These are phyloP conservation scores for Trialeurodes vaporariorum DNA, from an alignment of 1,140 invertebrate genomes.

Conservation along the genomic window DNA sequence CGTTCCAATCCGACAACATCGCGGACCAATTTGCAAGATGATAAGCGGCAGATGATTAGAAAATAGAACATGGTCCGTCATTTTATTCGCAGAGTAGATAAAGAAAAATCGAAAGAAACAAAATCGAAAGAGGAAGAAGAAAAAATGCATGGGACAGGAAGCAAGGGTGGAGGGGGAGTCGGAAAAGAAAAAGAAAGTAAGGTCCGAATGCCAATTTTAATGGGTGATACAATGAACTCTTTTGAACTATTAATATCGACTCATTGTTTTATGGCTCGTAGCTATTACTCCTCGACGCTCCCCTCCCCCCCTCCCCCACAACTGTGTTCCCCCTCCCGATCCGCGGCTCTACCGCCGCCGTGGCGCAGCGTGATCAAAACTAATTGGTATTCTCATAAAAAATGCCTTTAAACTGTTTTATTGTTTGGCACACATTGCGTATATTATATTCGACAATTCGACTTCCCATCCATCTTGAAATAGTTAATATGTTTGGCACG, in stretches of 20 bases:
- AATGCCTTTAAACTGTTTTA: neutral
- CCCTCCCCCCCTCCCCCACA: too few relatives aligned
- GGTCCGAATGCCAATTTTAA: neutral
- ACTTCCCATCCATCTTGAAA: neutral
- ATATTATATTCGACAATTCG: neutral
- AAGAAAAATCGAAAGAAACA: too few relatives aligned
- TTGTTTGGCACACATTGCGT: neutral
- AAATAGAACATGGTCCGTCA: neutral
- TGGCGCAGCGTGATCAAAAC: too few relatives aligned
- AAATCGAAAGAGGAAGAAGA: too few relatives aligned
- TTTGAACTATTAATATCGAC: slow-evolving; percentile 1
- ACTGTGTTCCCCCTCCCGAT: too few relatives aligned
- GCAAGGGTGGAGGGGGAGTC: neutral
- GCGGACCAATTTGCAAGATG: too few relatives aligned
- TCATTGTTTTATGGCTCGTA: neutral
- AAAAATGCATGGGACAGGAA: neutral
- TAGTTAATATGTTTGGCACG: slow-evolving; percentile 1
- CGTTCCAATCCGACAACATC: too few relatives aligned
- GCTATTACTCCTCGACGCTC: too few relatives aligned
- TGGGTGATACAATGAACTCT: neutral
- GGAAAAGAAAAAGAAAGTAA: neutral
- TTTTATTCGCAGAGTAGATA: too few relatives aligned
- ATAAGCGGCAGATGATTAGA: neutral
- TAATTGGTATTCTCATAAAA: slow-evolving; percentile 1
- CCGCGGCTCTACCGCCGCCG: too few relatives aligned